Conservation (phyloP, 2,797 vertebrate species). For the Graptemys geographica region DNA sequence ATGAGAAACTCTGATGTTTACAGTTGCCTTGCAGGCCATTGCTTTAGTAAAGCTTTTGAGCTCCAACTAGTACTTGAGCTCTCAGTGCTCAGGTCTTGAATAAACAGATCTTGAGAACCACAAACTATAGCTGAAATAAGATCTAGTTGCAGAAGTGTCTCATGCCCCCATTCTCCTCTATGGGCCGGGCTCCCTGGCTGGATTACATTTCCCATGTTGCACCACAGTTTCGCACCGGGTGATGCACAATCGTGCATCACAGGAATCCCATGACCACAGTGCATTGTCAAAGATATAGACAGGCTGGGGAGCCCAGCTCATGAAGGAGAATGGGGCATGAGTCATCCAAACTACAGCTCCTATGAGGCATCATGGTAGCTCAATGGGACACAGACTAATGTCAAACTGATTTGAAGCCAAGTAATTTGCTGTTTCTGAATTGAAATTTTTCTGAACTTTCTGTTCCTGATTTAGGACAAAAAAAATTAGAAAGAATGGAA, state of each 20-base stretch:
- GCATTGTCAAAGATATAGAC: background rate
- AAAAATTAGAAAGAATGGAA: background rate
- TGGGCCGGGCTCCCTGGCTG: background rate
- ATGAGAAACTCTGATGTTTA: background rate
- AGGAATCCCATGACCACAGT: background rate
- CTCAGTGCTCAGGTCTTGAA: background rate
- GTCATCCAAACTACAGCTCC: background rate
- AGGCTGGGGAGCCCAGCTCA: background rate
- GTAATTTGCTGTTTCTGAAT: background rate
- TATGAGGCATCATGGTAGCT: background rate
- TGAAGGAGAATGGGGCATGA: accelerated
- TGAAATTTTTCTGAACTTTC: background rate
- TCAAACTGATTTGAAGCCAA: background rate
- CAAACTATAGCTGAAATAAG: background rate
- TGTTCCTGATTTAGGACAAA: background rate
- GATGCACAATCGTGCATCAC: background rate
- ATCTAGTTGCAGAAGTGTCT: background rate
- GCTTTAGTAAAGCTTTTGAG: too few species aligned
- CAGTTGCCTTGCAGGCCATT: background rate
- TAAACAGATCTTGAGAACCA: background rate
- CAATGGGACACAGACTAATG: background rate
- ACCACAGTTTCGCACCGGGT: background rate
- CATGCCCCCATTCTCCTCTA: background rate
- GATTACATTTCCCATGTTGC: background rate
- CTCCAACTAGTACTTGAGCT: too few species aligned